Evolutionary conservation across 2,797 vertebrate species (phyloP), one percentile per base, ranked within the genome.

Genomic region (Takifugu rubripes): DNA sequence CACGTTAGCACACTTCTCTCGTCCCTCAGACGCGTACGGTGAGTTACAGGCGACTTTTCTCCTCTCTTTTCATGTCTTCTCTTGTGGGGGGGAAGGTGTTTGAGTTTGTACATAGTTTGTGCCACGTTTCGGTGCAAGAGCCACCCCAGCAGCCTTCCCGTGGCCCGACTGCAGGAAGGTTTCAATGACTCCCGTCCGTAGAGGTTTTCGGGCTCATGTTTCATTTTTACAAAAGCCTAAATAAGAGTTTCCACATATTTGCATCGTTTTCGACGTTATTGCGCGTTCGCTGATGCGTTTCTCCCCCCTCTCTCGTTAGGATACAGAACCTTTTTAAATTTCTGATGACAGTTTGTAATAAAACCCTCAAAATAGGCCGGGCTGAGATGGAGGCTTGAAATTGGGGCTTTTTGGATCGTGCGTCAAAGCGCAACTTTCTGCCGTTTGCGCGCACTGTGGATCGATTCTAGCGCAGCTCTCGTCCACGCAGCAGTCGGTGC

Each of bases 81-180:
- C 40, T 43, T 63, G 58, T 53, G 17, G 48, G 7, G 15, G n/a
- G 6, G 17, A 17, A 17, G 21, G 21, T 21, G 21, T 6, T 16
- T 45, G 60, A 54, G 24, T 74, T 77, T 73, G 69, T 48, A 71
- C 66, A 26, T 56, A n/a, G 57, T 51, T 51, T 79, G 75, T 89
- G 91, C 91, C 91, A 92, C 91, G 91, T 92, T 92, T 88, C 87
- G 84, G 58, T 78, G 61, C 66, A 54, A 46, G 74, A 83, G 74
- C 66, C 72, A 36, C 79, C 78, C 73, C 61, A 56, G 78, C 64
- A 71, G 75, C 6, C 50, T 58, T 69, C 66, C 71, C 21, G 52
- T 58, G 55, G 46, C 56, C 50, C 58, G 42, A 51, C 49, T 52
- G 66, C 65, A n/a, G 68, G 52, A 72, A 60, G 60, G 54, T 27